Evolutionary conservation across 2,888 invertebrate genomes (phyloP), one percentile per base, ranked within the genome.

Genomic region (Petrolisthes manimaculis): DNA sequence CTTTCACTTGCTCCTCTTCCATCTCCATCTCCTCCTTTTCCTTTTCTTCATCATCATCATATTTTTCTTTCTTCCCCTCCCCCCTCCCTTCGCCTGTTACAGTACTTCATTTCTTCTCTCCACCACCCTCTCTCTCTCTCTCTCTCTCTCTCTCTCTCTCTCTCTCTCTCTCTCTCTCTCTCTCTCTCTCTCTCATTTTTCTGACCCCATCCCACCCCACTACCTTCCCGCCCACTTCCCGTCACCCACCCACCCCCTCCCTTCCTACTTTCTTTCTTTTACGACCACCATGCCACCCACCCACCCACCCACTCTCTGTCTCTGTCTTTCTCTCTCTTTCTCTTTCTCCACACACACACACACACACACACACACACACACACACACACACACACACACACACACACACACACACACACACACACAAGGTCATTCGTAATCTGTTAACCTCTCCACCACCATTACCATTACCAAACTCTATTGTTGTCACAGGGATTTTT

Each of bases 281-380:
- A 14, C 84, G 77, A 51, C 6, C 67, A 51, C 77, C n/a, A 3
- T 14, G 8, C 21, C 24, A 6, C 53, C 14, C n/a, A 24, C 67
- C 82, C 37, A 61, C 24, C 61, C 24, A n/a, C 54, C 37, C 82
- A 12, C 82, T 67, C 14, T 67, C 61, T 14, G 8, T 61, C 61
- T 74, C 74, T 74, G 5, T 74, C 74, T n/a, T 21, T n/a, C n/a
- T 74, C 74, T n/a, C 74, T 77, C 77, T 77, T 37, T 77, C 77
- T 37, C 21, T 77, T 37, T 37, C 53, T 51, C 53, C 61, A 61
- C 61, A 61, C 61, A 61, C 61, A 14, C 61, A 61, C 61, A 61
- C 14, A 61, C 14, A 14, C 6, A 61, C 61, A 14, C 14, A 61
- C 61, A 61, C 61, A 61, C 61, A 61, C 61, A 61, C 61, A 61